Conservation (phyloP, 1,140 invertebrate species). For the Hesperophylax magnus region DNA sequence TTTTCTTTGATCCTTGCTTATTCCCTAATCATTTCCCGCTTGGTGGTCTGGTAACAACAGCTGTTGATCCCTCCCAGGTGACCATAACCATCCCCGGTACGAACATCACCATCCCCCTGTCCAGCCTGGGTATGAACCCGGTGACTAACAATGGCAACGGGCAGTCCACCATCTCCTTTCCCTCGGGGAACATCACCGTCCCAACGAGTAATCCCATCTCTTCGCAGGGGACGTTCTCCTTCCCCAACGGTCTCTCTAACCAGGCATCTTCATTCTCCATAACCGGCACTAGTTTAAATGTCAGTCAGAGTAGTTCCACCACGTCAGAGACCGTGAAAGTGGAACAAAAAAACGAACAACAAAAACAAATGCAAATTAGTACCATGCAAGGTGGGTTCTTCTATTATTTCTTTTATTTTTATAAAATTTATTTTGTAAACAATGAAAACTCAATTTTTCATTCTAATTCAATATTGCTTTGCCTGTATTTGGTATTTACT, state of each 20-base stretch:
- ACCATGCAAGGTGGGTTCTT: constrained; percentile 50
- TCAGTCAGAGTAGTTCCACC: constrained; percentile 49
- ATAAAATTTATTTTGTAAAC: neutral
- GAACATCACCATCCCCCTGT: constrained; percentile 72
- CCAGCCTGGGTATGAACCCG: constrained; percentile 58
- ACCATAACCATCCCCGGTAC: constrained; percentile 72
- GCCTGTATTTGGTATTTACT: no score
- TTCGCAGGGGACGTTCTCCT: constrained; percentile 68
- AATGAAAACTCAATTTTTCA: no score
- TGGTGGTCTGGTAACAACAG: constrained; percentile 51
- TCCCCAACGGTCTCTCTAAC: constrained; percentile 61
- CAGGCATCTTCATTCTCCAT: constrained; percentile 47
- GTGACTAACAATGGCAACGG: constrained; percentile 60
- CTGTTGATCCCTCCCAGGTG: constrained; percentile 67
- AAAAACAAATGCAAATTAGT: constrained; percentile 52
- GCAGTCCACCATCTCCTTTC: constrained; percentile 49
- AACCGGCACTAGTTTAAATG: constrained; percentile 51
- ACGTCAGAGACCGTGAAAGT: constrained; percentile 12
- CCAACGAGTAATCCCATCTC: constrained; percentile 45
- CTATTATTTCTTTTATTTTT: neutral
- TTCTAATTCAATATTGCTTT: no score
- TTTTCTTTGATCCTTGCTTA: constrained; percentile 52
- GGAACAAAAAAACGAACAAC: constrained; percentile 32
- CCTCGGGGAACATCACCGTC: constrained; percentile 31
- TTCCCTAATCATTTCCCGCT: constrained; percentile 50